Percentiles rank a stretch among this genome's conserved stretches.
Conservation (phyloP, 2,888 invertebrate species). For the Yponomeuta cagnagella region DNA sequence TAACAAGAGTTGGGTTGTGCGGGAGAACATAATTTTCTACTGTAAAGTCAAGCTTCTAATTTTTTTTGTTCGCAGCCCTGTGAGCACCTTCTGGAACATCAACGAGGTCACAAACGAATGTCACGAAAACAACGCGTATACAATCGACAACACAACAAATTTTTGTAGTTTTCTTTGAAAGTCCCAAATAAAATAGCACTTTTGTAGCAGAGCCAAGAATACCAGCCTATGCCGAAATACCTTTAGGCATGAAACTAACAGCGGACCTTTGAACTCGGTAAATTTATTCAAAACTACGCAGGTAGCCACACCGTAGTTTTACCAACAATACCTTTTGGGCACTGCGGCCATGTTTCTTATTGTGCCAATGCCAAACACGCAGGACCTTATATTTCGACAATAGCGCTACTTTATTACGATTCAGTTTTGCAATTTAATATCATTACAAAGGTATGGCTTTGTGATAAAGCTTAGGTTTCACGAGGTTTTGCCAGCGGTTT, state of each 20-base stretch:
- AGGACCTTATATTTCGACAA: background rate
- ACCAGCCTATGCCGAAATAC: background rate
- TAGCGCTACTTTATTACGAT: background rate
- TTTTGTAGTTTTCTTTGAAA: too few species aligned
- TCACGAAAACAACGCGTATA: too few species aligned
- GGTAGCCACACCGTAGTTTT: background rate
- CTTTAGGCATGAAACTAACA: background rate
- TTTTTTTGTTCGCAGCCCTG: too few species aligned
- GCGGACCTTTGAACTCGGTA: background rate
- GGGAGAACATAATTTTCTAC: too few species aligned
- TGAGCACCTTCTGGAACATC: too few species aligned
- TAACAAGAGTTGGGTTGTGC: too few species aligned
- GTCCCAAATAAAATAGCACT: too few species aligned
- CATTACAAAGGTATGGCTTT: background rate
- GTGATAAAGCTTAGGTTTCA: background rate
- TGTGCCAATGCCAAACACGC: background rate
- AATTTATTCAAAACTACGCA: background rate
- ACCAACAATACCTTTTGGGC: background rate
- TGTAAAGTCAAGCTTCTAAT: too few species aligned
- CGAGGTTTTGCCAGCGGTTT: too few species aligned
- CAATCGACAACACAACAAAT: too few species aligned
- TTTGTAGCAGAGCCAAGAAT: too few species aligned
- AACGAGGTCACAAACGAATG: too few species aligned
- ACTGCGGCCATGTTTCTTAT: background rate
- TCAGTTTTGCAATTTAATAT: conserved; percentile 1